Conservation (phyloP, 2,113 vertebrate genomes). For the Irena cyanogastra region DNA sequence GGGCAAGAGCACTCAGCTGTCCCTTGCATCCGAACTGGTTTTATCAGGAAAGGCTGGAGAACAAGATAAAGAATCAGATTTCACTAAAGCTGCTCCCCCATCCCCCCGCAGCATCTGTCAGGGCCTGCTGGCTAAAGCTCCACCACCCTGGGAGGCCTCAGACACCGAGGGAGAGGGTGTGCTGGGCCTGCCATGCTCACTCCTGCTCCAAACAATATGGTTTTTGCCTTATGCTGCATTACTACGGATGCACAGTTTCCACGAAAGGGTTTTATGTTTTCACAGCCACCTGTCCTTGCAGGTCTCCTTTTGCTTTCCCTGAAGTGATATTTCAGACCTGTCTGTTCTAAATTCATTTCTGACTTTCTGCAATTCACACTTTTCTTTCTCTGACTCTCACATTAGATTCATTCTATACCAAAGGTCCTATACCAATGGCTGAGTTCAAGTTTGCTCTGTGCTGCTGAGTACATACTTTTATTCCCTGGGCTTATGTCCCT, state of each 20-base stretch:
- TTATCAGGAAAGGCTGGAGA: slow-evolving; percentile 58
- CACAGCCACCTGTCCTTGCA: neutral
- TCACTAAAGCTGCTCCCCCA: slow-evolving; percentile 22
- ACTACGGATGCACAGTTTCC: neutral
- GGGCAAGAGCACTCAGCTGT: slow-evolving; percentile 62
- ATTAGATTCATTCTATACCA: neutral
- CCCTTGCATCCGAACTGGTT: slow-evolving; percentile 55
- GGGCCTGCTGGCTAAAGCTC: slow-evolving; percentile 8
- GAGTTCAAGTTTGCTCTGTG: neutral
- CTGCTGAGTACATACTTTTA: neutral
- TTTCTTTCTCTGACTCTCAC: neutral
- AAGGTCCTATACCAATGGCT: neutral
- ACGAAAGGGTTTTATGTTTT: neutral
- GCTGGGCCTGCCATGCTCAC: neutral
- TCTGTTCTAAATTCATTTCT: neutral
- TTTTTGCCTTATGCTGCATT: slow-evolving; percentile 42
- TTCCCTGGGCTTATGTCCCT: neutral
- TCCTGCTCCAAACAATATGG: neutral
- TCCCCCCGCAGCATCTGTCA: slow-evolving; percentile 50
- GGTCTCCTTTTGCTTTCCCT: neutral
- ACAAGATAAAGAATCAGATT: slow-evolving; percentile 47
- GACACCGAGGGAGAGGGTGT: slow-evolving; percentile 22
- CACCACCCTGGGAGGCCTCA: neutral
- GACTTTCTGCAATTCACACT: neutral
- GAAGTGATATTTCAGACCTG: neutral